phyloP scores from a whole-genome alignment of 2,113 vertebrate species.

The Lamprotornis superbus region DNA sequence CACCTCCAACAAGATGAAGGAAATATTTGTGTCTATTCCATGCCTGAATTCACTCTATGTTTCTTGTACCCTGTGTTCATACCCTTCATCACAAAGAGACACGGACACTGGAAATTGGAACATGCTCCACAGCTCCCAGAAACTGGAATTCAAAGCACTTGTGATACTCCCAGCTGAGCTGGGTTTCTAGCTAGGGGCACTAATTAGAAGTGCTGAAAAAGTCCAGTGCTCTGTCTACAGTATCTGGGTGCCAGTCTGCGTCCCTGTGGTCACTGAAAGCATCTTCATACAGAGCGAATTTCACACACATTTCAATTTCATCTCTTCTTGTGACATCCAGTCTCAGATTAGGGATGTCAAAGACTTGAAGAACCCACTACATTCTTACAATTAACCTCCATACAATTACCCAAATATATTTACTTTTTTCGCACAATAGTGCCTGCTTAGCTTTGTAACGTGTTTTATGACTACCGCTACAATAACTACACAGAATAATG shows the following conservation, averaged over 20 bases:
- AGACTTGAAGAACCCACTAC: neutral
- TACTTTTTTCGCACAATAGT: neutral
- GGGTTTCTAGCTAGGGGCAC: neutral
- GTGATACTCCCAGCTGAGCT: neutral
- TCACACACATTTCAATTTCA: neutral
- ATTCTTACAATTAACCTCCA: neutral
- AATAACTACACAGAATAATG: neutral
- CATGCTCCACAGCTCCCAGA: neutral
- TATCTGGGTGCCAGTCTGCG: neutral
- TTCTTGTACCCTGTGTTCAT: neutral
- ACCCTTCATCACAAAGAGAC: neutral
- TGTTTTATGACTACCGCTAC: neutral
- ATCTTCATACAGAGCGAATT: neutral
- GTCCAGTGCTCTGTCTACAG: neutral
- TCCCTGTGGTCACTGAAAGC: neutral
- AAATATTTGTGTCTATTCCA: neutral
- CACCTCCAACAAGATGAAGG: neutral
- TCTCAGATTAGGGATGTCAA: neutral
- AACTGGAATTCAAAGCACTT: neutral
- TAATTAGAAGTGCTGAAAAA: neutral
- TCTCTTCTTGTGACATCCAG: neutral
- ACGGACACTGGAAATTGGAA: neutral
- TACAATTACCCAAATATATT: neutral
- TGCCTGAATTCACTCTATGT: neutral
- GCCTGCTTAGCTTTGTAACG: neutral